Conservation (phyloP, 2,888 invertebrate species). For the Lasius fuliginosus region DNA sequence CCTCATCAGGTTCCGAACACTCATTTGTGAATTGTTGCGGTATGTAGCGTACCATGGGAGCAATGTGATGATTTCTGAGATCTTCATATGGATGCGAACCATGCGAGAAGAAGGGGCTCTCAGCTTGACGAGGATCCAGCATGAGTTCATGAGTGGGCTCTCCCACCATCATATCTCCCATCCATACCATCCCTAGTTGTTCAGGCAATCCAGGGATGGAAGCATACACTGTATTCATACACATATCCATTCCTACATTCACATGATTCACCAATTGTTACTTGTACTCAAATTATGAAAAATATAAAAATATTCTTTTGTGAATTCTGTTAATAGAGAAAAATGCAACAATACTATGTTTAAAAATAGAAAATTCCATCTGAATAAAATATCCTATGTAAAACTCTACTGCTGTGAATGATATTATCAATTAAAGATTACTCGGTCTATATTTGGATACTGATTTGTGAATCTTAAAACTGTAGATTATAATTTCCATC, state of each 20-base stretch:
- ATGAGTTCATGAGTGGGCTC: constrained; percentile 84
- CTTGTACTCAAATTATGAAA: constrained; percentile 39
- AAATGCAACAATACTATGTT: background rate
- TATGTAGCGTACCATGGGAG: constrained; percentile 84
- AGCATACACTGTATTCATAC: constrained; percentile 84
- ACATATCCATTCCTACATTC: constrained; percentile 81
- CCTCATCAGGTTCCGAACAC: constrained; percentile 84
- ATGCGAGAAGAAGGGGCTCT: constrained; percentile 84
- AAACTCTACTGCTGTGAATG: background rate
- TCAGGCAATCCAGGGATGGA: constrained; percentile 88
- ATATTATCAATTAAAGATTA: background rate
- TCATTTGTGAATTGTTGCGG: constrained; percentile 83
- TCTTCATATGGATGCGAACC: constrained; percentile 83
- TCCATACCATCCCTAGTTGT: constrained; percentile 90
- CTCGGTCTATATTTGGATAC: background rate
- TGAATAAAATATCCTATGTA: background rate
- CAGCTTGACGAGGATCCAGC: constrained; percentile 84
- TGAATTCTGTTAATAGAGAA: constrained; percentile 22
- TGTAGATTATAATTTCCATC: background rate
- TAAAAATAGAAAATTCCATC: background rate
- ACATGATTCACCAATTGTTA: constrained; percentile 70
- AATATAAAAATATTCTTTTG: constrained; percentile 2
- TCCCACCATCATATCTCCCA: constrained; percentile 88
- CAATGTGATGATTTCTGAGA: constrained; percentile 84
- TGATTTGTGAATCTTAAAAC: background rate